Percentiles rank a stretch among this genome's conserved stretches.
These are phyloP conservation scores for Scomber scombrus DNA, from an alignment of 2,113 vertebrate species.

Conservation along the genomic window DNA sequence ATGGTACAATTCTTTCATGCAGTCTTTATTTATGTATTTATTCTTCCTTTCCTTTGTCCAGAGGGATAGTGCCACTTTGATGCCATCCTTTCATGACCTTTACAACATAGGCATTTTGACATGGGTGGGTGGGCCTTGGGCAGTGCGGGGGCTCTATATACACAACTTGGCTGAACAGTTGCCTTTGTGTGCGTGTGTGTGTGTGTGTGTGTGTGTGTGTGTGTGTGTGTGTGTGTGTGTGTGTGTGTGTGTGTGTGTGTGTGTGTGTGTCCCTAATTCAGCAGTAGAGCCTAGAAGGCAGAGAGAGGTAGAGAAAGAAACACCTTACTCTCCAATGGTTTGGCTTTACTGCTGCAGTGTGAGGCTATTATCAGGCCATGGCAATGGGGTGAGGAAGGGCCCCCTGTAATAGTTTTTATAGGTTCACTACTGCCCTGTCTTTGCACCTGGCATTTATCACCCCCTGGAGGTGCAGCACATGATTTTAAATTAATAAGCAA, in stretches of 20 bases:
- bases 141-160: slow-evolving; percentile 32
- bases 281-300: slow-evolving; percentile 71
- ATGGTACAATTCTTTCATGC: slow-evolving; percentile 37
- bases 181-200: slow-evolving; percentile 8
- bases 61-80: slow-evolving; percentile 66
- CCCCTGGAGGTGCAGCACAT: slow-evolving; percentile 83
- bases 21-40: slow-evolving; percentile 44
- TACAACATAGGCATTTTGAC: slow-evolving; percentile 68
- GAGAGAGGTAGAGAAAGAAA: slow-evolving; percentile 66
- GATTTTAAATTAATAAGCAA: slow-evolving; percentile 88
- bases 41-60: slow-evolving; percentile 54
- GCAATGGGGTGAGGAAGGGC: slow-evolving; percentile 83
- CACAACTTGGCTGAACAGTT: slow-evolving; percentile 57
- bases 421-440: slow-evolving; percentile 83
- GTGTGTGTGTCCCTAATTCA: slow-evolving; percentile 66
- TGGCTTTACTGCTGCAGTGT: slow-evolving; percentile 73
- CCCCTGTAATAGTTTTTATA: slow-evolving; percentile 87
- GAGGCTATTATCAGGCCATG: slow-evolving; percentile 83
- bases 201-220: slow-evolving; percentile 11
- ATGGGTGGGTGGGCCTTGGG: slow-evolving; percentile 50
- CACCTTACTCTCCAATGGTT: slow-evolving; percentile 69
- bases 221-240: slow-evolving; percentile 19
- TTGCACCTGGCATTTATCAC: slow-evolving; percentile 85
- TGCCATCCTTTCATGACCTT: slow-evolving; percentile 64
- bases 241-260: slow-evolving; percentile 21